Evolutionary conservation across 92 coral and sea anemone genomes (phyloP), one percentile per base, ranked within the genome.

Genomic region (Epizoanthus stellaris): DNA sequence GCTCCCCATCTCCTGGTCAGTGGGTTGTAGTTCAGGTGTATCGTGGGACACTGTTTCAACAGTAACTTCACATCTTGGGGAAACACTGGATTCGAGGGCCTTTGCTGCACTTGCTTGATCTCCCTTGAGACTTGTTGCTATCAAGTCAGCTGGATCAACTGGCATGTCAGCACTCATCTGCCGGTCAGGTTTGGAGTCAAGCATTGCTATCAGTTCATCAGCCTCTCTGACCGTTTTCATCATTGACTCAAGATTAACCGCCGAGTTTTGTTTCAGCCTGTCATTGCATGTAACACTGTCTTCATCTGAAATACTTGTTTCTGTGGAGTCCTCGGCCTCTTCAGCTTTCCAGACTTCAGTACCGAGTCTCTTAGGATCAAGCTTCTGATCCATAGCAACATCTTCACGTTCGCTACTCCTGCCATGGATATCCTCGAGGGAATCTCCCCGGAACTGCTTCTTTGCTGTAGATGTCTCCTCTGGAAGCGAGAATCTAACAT

Each of bases 401-500:
- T 10, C 56, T 52, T 10, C 56, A 52, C 56, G 14, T 52, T 72
- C 59, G 49, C 17, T 17, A 43, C 76, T n/a, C 7, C 17, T 43
- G 60, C 38, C 16, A 6, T 45, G 76, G 38, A 8, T 71, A 71
- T 71, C 38, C 0, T 71, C 76, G 19, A 11, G 20, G 76, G 76
- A 6, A n/a, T 8, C 10, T 43, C 15, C 14, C 14, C 56, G 56
- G 56, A 52, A 13, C 56, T 52, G 56, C 56, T 52, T 52, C 56
- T 11, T 52, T 0, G 10, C 59, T 71, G 76, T 23, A 38, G 59
- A 19, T 23, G 58, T 71, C 17, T 71, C 76, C 20, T 71, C 76
- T 14, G 59, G 34, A 71, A 71, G 59, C 45, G 76, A 71, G 59
- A 71, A 71, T 71, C 15, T 71, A 17, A 71, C 76, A 71, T 13